Evolutionary conservation across 2,888 invertebrate genomes (phyloP).

Genomic region (Heteromurus nitidus): DNA sequence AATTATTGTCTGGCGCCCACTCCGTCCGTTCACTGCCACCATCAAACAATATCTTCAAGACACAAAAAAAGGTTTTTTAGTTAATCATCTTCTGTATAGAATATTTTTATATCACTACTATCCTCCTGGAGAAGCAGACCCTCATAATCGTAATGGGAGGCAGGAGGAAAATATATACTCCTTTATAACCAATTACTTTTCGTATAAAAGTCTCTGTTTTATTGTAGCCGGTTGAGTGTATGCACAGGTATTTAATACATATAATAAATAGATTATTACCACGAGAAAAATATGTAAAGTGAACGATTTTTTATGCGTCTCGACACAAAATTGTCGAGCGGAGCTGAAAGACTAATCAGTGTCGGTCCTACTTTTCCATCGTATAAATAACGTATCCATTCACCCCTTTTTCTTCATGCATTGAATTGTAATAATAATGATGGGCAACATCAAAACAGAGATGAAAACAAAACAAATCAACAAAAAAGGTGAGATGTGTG

Average conservation of each 20-base stretch:
- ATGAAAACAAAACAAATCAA: neutral
- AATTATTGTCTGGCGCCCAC: constrained; percentile 74
- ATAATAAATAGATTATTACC: constrained; percentile 32
- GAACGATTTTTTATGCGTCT: constrained; percentile 12
- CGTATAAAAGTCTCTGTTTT: constrained; percentile 18
- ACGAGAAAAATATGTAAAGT: no score
- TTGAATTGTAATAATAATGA: no score
- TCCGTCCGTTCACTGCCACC: no score
- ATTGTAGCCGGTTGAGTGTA: neutral
- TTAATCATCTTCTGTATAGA: constrained; percentile 15
- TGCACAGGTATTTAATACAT: neutral
- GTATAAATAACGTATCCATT: constrained; percentile 45
- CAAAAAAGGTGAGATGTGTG: constrained; percentile 12
- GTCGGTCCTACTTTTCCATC: constrained; percentile 48
- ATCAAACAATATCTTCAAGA: constrained; percentile 57
- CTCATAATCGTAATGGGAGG: constrained; percentile 47
- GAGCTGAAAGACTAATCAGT: constrained; percentile 43
- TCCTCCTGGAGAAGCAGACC: neutral
- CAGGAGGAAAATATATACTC: no score
- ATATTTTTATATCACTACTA: no score
- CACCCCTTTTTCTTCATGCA: constrained; percentile 9
- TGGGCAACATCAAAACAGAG: no score
- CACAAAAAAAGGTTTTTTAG: constrained; percentile 37
- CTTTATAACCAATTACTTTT: constrained; percentile 36
- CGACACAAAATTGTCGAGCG: no score